Conservation (phyloP, 2,113 vertebrate species). For the Xenopus tropicalis region UCB_Xtro_10.0 CM004444.2:174759501-174760000, state of each 20-base stretch:
- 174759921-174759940: too few species aligned
- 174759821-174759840: neutral
- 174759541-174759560: neutral
- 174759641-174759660: slow-evolving; percentile 19
- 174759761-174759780: slow-evolving; percentile 19
- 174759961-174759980: too few species aligned
- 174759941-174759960: too few species aligned
- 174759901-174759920: too few species aligned
- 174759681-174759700: neutral
- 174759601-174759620: neutral
- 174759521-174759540: neutral
- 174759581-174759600: neutral
- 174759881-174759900: too few species aligned
- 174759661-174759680: slow-evolving; percentile 1
- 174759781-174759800: slow-evolving; percentile 30
- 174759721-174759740: neutral
- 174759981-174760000: too few species aligned
- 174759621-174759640: slow-evolving; percentile 22
- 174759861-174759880: too few species aligned
- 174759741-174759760: neutral
- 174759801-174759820: neutral
- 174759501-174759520: neutral
- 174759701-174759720: neutral
- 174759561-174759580: slow-evolving; percentile 17
- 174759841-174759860: too few species aligned